Evolutionary conservation across 2,888 invertebrate species (phyloP).

Genomic region (Archips crataeganus): DNA sequence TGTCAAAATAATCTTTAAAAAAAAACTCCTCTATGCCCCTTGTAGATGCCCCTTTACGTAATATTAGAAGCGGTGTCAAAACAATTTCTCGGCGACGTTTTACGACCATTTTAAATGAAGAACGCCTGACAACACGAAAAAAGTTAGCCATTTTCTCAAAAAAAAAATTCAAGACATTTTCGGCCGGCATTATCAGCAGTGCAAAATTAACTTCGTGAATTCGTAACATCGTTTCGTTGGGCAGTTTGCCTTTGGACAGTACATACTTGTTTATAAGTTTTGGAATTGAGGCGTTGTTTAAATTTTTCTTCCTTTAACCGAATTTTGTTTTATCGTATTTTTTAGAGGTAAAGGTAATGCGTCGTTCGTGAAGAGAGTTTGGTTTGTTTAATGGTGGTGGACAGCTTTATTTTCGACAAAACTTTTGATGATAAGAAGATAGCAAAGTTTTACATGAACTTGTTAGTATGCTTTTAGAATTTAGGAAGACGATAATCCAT

Average conservation of each 20-base stretch:
- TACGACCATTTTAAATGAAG: slow-evolving; percentile 71
- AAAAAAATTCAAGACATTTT: slow-evolving; percentile 45
- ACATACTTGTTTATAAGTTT: slow-evolving; percentile 35
- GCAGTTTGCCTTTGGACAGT: slow-evolving; percentile 21
- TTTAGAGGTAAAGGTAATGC: background rate
- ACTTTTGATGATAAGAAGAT: background rate
- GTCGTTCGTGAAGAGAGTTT: background rate
- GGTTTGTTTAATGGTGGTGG: slow-evolving; percentile 5
- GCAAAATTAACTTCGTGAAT: slow-evolving; percentile 36
- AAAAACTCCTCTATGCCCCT: too few species aligned
- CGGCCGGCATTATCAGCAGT: slow-evolving; percentile 29
- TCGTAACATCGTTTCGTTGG: slow-evolving; percentile 35
- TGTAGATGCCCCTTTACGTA: slow-evolving; percentile 51
- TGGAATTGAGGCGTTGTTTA: slow-evolving; percentile 24
- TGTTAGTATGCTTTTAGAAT: too few species aligned
- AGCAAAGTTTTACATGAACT: slow-evolving; percentile 9
- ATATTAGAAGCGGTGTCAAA: slow-evolving; percentile 68
- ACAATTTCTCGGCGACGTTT: slow-evolving; percentile 65
- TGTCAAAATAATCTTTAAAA: too few species aligned
- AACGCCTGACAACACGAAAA: slow-evolving; percentile 51
- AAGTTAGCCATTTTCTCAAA: slow-evolving; percentile 49
- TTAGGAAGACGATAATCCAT: too few species aligned
- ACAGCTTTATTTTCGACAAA: background rate
- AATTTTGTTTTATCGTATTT: background rate
- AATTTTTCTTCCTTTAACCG: background rate